Evolutionary conservation across 2,888 invertebrate species (phyloP).

Genomic region (Pachycephus smyrnensis): DNA sequence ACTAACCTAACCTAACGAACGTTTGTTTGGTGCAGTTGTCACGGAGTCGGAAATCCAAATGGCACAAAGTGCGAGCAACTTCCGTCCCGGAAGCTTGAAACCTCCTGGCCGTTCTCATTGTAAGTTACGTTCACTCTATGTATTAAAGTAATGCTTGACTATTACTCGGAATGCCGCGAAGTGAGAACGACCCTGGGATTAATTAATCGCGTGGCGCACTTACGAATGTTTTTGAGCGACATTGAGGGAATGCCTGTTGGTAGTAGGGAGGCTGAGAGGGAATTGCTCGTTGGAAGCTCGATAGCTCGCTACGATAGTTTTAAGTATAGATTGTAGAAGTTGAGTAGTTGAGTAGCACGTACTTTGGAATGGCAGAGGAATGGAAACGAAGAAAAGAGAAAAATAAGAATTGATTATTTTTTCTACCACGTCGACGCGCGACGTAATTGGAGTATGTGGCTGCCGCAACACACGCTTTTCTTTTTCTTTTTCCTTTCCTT

Average conservation of each 20-base stretch:
- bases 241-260: neutral
- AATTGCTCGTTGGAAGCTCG: neutral
- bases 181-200: neutral
- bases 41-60: constrained; percentile 64
- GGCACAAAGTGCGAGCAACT: constrained; percentile 64
- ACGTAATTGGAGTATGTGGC: neutral
- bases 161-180: neutral
- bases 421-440: neutral
- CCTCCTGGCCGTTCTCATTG: constrained; percentile 66
- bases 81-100: constrained; percentile 64
- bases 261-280: neutral
- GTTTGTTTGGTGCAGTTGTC: constrained; percentile 56
- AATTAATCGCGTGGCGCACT: neutral
- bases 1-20: neutral
- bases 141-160: neutral
- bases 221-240: neutral
- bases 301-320: neutral
- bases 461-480: neutral
- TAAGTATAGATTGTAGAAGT: neutral
- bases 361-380: neutral
- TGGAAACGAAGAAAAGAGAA: neutral
- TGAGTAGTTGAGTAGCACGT: neutral
- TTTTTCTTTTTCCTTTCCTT: too few relatives aligned
- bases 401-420: neutral
- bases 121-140: constrained; percentile 43